Percentiles rank a stretch among this genome's conserved stretches.
Conservation (phyloP, 2,888 invertebrate species). For the Bellardia pandia region DNA sequence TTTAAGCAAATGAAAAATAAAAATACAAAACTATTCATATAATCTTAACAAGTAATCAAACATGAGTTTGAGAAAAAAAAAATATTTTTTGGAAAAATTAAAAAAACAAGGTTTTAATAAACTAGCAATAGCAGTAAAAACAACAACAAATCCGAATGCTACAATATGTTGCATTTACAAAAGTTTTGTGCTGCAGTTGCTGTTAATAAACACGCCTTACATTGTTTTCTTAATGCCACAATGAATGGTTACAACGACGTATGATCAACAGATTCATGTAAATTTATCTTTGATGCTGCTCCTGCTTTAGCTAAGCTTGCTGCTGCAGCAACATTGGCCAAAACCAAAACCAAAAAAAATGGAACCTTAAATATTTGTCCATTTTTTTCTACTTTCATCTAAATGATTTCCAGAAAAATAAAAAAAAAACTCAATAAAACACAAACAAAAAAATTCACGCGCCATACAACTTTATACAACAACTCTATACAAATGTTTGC, state of each 20-base stretch:
- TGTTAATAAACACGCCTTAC: constrained; percentile 70
- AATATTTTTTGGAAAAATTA: not conserved
- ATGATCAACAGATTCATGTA: constrained; percentile 71
- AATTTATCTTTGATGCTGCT: constrained; percentile 71
- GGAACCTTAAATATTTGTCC: constrained; percentile 61
- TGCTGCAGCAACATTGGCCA: constrained; percentile 49
- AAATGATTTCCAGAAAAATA: constrained; percentile 35
- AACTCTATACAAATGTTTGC: constrained; percentile 43
- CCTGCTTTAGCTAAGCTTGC: constrained; percentile 58
- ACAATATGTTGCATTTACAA: constrained; percentile 5
- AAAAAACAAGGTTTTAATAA: constrained; percentile 36
- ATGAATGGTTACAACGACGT: constrained; percentile 21
- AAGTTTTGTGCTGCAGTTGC: constrained; percentile 17
- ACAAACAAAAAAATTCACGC: constrained; percentile 56
- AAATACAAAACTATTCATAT: constrained; percentile 60
- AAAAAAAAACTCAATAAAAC: not conserved
- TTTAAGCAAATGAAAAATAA: constrained; percentile 1
- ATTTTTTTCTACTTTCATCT: constrained; percentile 49
- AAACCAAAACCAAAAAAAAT: constrained; percentile 29
- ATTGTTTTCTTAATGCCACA: constrained; percentile 62
- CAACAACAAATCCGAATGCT: constrained; percentile 20
- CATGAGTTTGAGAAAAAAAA: constrained; percentile 57
- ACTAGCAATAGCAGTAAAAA: not conserved
- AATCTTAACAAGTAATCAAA: constrained; percentile 73
- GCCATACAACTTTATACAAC: constrained; percentile 51